A percentile compares a stretch with the other conserved stretches of the same genome.
phyloP scores from a whole-genome alignment of 1,140 invertebrate genomes.

The Anthonomus grandis region DNA sequence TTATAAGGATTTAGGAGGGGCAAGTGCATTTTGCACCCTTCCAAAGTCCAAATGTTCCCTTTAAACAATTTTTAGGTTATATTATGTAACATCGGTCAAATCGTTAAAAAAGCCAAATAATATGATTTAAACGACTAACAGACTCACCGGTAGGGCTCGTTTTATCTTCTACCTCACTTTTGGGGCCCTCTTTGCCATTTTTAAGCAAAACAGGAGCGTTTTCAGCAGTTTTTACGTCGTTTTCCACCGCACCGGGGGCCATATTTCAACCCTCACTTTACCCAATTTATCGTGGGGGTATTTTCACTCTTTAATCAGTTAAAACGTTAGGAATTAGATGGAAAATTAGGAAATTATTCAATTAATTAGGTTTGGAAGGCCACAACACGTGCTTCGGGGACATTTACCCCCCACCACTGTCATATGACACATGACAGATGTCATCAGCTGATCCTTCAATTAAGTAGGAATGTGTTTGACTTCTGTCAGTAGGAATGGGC shows the following conservation, averaged over 20 bases:
- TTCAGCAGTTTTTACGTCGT: slow-evolving; percentile 6
- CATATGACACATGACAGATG: too few relatives aligned
- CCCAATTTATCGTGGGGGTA: too few relatives aligned
- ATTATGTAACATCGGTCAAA: slow-evolving; percentile 10
- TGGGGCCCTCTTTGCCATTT: background rate
- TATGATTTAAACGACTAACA: background rate
- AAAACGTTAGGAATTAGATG: too few relatives aligned
- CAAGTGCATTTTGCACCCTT: background rate
- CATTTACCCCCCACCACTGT: too few relatives aligned
- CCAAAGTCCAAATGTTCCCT: background rate
- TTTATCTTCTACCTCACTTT: background rate
- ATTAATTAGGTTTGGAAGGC: too few relatives aligned
- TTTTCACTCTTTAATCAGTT: too few relatives aligned
- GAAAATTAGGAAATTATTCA: too few relatives aligned
- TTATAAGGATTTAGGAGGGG: too few relatives aligned
- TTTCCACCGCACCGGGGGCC: slow-evolving; percentile 16
- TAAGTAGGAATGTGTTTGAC: too few relatives aligned
- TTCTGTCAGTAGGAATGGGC: too few relatives aligned
- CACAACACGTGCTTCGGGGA: too few relatives aligned
- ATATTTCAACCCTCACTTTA: slow-evolving; percentile 1
- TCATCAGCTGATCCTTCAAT: too few relatives aligned
- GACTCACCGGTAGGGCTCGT: slow-evolving; percentile 4
- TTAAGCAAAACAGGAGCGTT: slow-evolving; percentile 1
- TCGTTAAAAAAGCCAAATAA: background rate
- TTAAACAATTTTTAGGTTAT: background rate